phyloP scores from a whole-genome alignment of 2,888 invertebrate species.

The Elmis aenea region DNA sequence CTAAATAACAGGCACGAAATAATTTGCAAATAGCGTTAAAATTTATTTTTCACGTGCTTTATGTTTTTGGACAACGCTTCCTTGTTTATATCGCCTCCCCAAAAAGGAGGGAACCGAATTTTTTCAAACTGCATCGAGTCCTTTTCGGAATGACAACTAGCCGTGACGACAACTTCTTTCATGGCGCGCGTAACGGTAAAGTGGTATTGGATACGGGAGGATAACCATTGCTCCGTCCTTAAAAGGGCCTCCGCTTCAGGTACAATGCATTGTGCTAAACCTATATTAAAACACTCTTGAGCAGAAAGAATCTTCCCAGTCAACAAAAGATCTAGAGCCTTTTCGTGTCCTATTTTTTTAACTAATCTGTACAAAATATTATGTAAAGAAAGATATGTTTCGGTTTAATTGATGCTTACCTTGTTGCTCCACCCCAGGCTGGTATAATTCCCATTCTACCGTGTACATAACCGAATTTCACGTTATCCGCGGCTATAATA shows the following conservation, averaged over 20 bases:
- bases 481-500: constrained; percentile 33
- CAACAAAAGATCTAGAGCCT: constrained; percentile 34
- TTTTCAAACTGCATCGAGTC: constrained; percentile 28
- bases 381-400: too few species aligned
- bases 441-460: constrained; percentile 39
- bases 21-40: too few species aligned
- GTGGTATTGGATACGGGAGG: constrained; percentile 27
- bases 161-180: constrained; percentile 26
- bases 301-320: constrained; percentile 32
- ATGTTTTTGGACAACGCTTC: constrained; percentile 31
- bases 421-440: constrained; percentile 39
- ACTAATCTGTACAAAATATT: constrained; percentile 30
- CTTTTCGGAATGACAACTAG: constrained; percentile 15
- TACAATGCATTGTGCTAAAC: constrained; percentile 32
- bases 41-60: constrained; percentile 25
- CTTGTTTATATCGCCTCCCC: constrained; percentile 34
- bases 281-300: constrained; percentile 32
- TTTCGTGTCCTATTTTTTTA: constrained; percentile 31
- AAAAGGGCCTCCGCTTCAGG: constrained; percentile 22
- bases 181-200: constrained; percentile 28
- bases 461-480: constrained; percentile 37
- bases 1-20: too few species aligned
- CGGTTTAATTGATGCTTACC: too few species aligned
- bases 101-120: constrained; percentile 30
- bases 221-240: constrained; percentile 32